Base-by-base conservation (phyloP, 2,888 invertebrate genomes). In the Trissoscelio sp. region DNA sequence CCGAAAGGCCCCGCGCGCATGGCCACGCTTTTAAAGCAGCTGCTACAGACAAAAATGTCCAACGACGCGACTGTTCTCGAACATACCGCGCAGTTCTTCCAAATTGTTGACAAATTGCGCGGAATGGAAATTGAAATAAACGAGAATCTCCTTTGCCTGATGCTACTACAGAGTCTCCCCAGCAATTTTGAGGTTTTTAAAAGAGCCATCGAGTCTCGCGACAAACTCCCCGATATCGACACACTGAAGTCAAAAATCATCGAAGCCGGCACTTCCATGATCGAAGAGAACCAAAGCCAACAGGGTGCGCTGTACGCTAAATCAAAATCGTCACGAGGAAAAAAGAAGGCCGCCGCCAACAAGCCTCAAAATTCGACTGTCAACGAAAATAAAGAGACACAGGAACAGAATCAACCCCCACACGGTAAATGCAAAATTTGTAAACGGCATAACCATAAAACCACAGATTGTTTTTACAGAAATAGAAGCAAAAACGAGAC, bases 171-270 rank as follows among this genome's bases (percentile, higher is more conserved):
- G 16, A 83, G 80, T 16, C 51, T 84, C 2, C 82, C 83, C 7
- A 39, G 57, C 12, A 82, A 73, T 7, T 86, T 55, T n/a, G 85
- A 83, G 2, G 80, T 83, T 24, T 86, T 86, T 44, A 58, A 83
- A 14, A 67, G 80, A 24, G 85, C 85, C 2, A 86, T 86, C 7
- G 84, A 86, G 53, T 81, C 84, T 0, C 78, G 84, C 1, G 85
- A 85, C 48, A 55, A 79, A 2, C 62, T 86, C 2, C 84, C 84
- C 0, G 46, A 60, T 0, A 42, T 82, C 3, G 85, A 86, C 14
- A 64, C 28, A 0, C 22, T 85, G 0, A 85, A 82, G 42, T 48
- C 77, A 0, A 85, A 86, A 60, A 85, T 86, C 6, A 67, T 82
- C 1, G 84, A 84, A 12, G 70, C 82, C 9, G 58, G 58, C 53